Evolutionary conservation across 2,888 invertebrate species (phyloP).

Genomic region (Drosophila nigritarsus): DNA sequence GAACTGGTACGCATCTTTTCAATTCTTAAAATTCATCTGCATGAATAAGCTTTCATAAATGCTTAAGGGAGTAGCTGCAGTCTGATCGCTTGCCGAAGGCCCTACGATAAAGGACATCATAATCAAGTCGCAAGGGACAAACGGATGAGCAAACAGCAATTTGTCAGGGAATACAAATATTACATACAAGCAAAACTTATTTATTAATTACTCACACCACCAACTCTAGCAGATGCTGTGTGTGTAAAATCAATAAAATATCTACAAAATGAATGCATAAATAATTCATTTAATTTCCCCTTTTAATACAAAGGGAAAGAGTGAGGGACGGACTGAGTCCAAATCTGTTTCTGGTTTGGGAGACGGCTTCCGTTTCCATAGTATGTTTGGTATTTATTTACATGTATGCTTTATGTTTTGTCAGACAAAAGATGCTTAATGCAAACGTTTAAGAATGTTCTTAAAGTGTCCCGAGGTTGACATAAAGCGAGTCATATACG

Average conservation of each 20-base stretch:
- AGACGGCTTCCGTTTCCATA: neutral
- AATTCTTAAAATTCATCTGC: neutral
- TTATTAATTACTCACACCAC: constrained; percentile 71
- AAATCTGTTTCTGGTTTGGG: neutral
- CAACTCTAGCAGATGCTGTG: constrained; percentile 33
- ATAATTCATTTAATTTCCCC: constrained; percentile 67
- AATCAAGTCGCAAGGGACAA: constrained; percentile 53
- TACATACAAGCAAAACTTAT: constrained; percentile 58
- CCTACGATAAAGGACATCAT: constrained; percentile 50
- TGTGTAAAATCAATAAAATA: constrained; percentile 68
- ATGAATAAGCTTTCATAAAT: no score
- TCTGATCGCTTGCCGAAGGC: constrained; percentile 42
- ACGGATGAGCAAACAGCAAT: constrained; percentile 39
- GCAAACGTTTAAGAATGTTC: neutral
- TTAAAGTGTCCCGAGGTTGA: neutral
- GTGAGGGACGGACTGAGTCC: neutral
- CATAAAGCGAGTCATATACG: neutral
- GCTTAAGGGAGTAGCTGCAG: neutral
- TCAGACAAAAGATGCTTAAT: neutral
- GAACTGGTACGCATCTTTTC: no score
- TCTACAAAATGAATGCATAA: constrained; percentile 65
- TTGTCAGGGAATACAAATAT: constrained; percentile 45
- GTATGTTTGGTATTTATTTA: neutral
- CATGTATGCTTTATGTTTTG: neutral
- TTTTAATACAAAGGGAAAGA: constrained; percentile 32